Base-by-base conservation (phyloP, 1,140 invertebrate species). In the Drosophila nikananu region DNA sequence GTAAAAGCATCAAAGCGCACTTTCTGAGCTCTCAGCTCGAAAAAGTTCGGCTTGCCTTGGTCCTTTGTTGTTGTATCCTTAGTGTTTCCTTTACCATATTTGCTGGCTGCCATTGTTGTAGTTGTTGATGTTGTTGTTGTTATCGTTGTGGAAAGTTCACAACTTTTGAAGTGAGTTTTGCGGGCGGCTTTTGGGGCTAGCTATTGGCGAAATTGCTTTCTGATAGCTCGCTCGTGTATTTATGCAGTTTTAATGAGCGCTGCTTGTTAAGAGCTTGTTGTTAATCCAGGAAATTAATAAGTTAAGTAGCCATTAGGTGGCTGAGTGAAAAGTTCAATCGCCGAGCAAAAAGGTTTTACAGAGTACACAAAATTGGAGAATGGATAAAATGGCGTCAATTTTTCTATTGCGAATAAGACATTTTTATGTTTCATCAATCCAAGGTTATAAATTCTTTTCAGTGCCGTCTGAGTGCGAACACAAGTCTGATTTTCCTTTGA, bases 281-380 rank as follows among this genome's bases (percentile, higher is more conserved):
- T 74, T 84, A 87, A 81, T 83, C 78, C 74, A 72, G 73, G 54
- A 87, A 87, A 89, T 89, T 84, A 89, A 89, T 89, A 89, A 87
- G 73, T 87, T 80, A 89, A 89, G 68, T 64, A 78, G 68, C 68
- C 73, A 54, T 86, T 77, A 81, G 72, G 49, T 65, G 60, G 63
- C 37, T 70, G 30, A 86, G 77, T 81, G 67, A 6, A 86, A 81
- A 78, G 67, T 83, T 73, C 32, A 21, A 78, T 74, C 58, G 68
- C 10, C 32, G 17, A 49, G 25, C 21, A 5, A 27, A 39, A 27
- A 21, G 51, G 23, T 8, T 39, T 52, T n/a, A 23, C 19, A 32
- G 13, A 21, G 9, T 17, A 17, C 8, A 1, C n/a, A 9, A 17
- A 15, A 23, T 23, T 17, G 25, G 6, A 19, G 8, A 19, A 51